These are phyloP conservation scores for Nephrotoma guestfalica DNA, from an alignment of 2,888 invertebrate species.

Conservation along the genomic window DNA sequence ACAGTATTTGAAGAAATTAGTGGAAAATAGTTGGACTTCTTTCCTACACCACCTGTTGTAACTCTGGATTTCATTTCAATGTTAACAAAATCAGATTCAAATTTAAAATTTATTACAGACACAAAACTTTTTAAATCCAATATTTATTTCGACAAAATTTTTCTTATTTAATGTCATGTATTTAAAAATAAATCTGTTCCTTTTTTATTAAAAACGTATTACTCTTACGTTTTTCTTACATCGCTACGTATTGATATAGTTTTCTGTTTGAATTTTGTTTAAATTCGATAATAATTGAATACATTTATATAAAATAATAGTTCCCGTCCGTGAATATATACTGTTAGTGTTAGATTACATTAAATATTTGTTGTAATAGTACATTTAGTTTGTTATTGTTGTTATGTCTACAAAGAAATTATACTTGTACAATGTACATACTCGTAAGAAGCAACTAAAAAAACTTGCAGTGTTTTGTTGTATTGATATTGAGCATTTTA, in stretches of 20 bases:
- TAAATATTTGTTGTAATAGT: background rate
- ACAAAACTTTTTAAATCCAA: background rate
- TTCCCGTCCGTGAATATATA: background rate
- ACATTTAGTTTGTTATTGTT: background rate
- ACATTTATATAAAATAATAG: constrained; percentile 1
- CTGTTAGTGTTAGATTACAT: background rate
- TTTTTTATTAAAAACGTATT: background rate
- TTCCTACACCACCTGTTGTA: too few species aligned
- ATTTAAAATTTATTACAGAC: background rate
- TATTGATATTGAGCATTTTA: background rate
- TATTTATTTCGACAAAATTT: background rate
- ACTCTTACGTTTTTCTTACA: background rate
- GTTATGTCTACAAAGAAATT: background rate
- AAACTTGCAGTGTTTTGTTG: background rate
- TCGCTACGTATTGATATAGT: background rate
- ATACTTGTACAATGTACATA: background rate
- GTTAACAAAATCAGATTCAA: too few species aligned
- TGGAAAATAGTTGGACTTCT: too few species aligned
- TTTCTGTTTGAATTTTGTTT: background rate
- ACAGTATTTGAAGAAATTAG: too few species aligned
- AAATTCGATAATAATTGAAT: constrained; percentile 4
- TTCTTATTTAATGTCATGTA: background rate
- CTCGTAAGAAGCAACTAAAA: background rate
- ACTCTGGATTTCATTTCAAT: too few species aligned
- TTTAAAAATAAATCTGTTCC: background rate